Conservation (phyloP, 2,797 vertebrate genomes). For the Acanthis flammea region DNA sequence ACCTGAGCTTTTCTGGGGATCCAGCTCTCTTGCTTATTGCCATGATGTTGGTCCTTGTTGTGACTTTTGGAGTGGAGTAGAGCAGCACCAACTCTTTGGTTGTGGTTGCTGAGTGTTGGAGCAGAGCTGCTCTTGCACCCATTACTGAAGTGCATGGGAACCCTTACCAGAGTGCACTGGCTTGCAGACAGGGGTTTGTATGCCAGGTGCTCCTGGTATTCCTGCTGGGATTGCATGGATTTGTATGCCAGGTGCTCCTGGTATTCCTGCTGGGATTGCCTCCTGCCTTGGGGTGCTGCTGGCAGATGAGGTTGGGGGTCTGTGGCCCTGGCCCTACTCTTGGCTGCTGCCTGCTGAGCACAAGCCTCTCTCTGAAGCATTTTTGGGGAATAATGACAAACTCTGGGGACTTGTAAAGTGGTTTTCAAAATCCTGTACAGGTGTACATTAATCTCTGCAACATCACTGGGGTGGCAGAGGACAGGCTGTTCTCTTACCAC, state of each 20-base stretch:
- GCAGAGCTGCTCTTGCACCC: not conserved
- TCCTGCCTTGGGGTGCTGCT: not conserved
- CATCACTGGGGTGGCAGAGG: not conserved
- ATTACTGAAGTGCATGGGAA: accelerated
- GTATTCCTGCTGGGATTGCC: not conserved
- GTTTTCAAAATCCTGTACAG: not conserved
- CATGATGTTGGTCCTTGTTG: not conserved
- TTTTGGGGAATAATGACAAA: not conserved
- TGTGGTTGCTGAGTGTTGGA: accelerated
- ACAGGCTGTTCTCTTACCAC: not conserved
- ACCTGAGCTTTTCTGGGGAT: not conserved
- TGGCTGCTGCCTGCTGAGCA: not conserved
- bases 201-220: not conserved
- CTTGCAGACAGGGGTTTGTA: not conserved
- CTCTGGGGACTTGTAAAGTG: not conserved
- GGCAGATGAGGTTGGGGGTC: not conserved
- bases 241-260: not conserved
- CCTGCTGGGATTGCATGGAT: not conserved
- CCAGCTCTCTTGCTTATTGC: not conserved
- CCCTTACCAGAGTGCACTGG: not conserved
- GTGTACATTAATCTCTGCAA: not conserved
- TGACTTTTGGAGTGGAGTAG: not conserved
- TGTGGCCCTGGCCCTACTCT: not conserved
- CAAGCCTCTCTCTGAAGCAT: not conserved
- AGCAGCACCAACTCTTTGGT: not conserved